These are phyloP conservation scores for Nemurella pictetii DNA, from an alignment of 2,888 invertebrate genomes.

Conservation along the genomic window DNA sequence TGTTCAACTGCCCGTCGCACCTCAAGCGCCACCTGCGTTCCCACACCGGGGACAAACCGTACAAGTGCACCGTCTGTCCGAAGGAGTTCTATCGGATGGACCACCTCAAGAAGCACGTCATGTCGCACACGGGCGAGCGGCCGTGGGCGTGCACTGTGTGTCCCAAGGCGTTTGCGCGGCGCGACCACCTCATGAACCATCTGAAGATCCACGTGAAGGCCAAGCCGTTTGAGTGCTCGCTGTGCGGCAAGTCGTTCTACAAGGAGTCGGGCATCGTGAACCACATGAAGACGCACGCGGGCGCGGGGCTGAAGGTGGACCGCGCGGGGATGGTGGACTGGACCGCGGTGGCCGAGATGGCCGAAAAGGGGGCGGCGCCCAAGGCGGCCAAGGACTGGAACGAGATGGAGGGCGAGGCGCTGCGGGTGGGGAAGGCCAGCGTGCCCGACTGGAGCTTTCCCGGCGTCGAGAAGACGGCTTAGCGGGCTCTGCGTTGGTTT, in stretches of 20 bases:
- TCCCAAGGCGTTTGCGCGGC: neutral
- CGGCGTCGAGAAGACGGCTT: neutral
- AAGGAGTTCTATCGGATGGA: constrained; percentile 17
- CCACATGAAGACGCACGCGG: constrained; percentile 3
- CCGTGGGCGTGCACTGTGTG: constrained; percentile 13
- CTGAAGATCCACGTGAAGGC: constrained; percentile 1
- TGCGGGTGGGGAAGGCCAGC: neutral
- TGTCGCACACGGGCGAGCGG: constrained; percentile 6
- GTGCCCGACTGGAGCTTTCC: neutral
- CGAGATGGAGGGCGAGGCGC: neutral
- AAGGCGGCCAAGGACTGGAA: neutral
- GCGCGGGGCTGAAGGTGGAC: neutral
- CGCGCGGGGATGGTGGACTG: no score
- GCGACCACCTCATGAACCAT: constrained; percentile 17
- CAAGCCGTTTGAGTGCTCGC: neutral
- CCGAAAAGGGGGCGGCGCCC: neutral
- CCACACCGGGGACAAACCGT: constrained; percentile 9
- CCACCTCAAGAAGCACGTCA: constrained; percentile 14
- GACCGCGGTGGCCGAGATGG: neutral
- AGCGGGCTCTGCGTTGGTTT: neutral
- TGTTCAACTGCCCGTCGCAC: constrained; percentile 22
- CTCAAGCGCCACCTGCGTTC: constrained; percentile 26
- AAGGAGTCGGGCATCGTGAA: constrained; percentile 17
- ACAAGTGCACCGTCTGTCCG: constrained; percentile 1
- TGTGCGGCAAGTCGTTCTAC: constrained; percentile 15